These are phyloP conservation scores for Sebastes ruberrimus DNA, from an alignment of 2,797 vertebrate species.

Conservation along the genomic window DNA sequence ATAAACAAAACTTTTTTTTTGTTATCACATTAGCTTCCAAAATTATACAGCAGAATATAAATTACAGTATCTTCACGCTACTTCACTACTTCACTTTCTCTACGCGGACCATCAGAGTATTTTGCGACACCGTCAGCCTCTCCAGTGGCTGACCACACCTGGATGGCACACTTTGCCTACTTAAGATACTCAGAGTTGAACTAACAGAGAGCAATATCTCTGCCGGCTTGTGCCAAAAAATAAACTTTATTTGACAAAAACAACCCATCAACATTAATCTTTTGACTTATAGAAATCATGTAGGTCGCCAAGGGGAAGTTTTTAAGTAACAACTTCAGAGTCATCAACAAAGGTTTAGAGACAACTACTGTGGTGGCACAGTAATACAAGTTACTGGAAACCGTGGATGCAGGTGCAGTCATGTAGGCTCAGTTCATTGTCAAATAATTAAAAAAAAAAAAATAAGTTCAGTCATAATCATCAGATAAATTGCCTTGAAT, in stretches of 20 bases:
- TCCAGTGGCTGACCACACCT: constrained; percentile 45
- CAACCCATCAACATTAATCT: background rate
- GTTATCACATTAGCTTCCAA: background rate
- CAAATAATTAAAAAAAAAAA: background rate
- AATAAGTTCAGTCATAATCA: background rate
- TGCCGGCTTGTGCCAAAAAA: background rate
- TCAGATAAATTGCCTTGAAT: background rate
- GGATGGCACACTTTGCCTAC: constrained; percentile 7
- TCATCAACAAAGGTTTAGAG: background rate
- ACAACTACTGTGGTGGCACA: background rate
- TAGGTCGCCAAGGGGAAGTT: background rate
- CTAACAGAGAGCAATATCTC: background rate
- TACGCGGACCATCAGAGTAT: constrained; percentile 68
- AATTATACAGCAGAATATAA: background rate
- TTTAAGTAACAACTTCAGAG: background rate
- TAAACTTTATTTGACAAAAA: background rate
- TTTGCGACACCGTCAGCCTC: constrained; percentile 1
- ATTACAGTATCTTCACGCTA: constrained; percentile 11
- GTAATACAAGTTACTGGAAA: background rate
- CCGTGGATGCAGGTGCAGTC: background rate
- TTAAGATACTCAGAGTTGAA: background rate
- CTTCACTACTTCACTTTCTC: background rate
- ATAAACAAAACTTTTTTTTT: background rate
- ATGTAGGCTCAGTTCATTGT: background rate
- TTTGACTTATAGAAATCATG: background rate